Evolutionary conservation across 2,113 vertebrate species (phyloP), one percentile per base, ranked within the genome.

Genomic region (Psettodes erumei): DNA sequence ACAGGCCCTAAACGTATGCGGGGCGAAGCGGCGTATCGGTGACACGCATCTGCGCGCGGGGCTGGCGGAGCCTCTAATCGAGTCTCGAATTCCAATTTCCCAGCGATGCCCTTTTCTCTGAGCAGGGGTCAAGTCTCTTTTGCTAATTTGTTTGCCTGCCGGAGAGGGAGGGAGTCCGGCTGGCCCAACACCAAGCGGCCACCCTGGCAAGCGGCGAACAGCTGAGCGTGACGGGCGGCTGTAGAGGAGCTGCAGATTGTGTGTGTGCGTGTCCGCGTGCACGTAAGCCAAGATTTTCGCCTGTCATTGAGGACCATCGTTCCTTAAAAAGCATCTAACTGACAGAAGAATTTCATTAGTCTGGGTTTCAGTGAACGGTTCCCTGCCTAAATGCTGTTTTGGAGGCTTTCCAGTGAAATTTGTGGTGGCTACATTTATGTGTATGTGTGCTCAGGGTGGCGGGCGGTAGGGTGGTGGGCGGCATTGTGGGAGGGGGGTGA

Each of bases 141-240:
- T 13, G 32, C 59, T 91, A 78, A 91, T 93, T 89, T 90, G 84
- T 83, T 87, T 87, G 79, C 62, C 54, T 72, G 78, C 64, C 3
- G 15, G 53, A 74, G 81, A 3, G 28, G 75, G 81, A 55, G 68
- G 23, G 58, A 37, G 64, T 59, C 21, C 12, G n/a, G 40, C 65
- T 64, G 77, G 67, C 48, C 38, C 33, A 18, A 53, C 61, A 63
- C 65, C 73, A 50, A 66, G n/a, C 53, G 25, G 37, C 12, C 1
- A 27, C 58, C 35, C 51, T 2, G 47, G 45, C 53, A 23, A 68
- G 37, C 72, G 77, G 71, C 70, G 70, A 75, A 71, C 19, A 69
- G 54, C 32, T 27, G 10, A 54, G 42, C 6, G 4, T 40, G 55
- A 73, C 19, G n/a, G 38, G 40, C 27, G 30, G 43, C 45, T 77